Base-by-base conservation (phyloP, 2,888 invertebrate genomes). In the Helleia helle region DNA sequence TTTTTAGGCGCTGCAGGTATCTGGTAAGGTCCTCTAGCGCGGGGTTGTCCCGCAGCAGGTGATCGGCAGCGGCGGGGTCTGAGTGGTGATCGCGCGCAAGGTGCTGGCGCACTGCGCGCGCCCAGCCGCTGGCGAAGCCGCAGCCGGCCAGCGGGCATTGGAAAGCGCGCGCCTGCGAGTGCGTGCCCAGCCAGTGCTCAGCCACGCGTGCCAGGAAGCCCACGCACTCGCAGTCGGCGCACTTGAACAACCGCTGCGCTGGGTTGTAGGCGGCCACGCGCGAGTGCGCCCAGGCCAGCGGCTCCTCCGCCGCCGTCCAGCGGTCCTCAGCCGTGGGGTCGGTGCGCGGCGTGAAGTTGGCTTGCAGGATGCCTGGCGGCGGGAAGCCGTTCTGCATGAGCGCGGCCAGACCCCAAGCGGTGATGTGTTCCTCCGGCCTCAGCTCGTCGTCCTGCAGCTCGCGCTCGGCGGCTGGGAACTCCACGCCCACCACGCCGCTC, bases 231-330 rank as follows among this genome's bases (percentile, higher is more conserved):
- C 92, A 92, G 62, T 92, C 91, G 36, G 89, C 86, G 71, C 92
- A 92, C 59, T 91, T 87, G 76, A 92, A 92, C 40, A 92, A 83
- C 44, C 92, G 90, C 71, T 92, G 91, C 42, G 89, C 87, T 1
- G 91, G 90, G 76, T 92, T 92, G 76, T 92, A 94, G 52, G 91
- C 90, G 40, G 93, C 93, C 47, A 94, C 88, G 73, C 92, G 92
- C 27, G 93, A 93, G 60, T 90, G 90, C 46, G 92, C 91, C 90
- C 92, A 92, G 47, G 88, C 87, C 44, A 92, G 83, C 47, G 87
- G 86, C 63, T 92, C 91, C 52, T 91, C 91, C 54, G 90, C 91
- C 37, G 89, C 87, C 49, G 90, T 87, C 92, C 92, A 92, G 46
- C 87, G 76, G 62, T 86, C 85, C 59, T 85, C 85, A 36, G 83